Percentiles rank a stretch among this genome's conserved stretches.
Conservation (phyloP, 2,113 vertebrate species). For the Meriones unguiculatus region DNA sequence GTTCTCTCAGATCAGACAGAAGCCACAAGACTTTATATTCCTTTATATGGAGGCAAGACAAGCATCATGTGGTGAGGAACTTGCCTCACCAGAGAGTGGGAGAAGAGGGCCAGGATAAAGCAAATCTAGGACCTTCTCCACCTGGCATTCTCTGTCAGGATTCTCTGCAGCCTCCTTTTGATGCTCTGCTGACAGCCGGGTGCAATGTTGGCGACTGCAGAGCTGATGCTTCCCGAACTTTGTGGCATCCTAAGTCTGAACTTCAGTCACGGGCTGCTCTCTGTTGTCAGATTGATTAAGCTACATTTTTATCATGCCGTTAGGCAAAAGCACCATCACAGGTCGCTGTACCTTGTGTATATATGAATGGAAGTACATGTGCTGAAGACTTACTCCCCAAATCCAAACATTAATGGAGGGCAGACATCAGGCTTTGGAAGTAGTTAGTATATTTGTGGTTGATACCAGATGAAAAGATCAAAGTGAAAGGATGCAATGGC, state of each 20-base stretch:
- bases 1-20: not conserved
- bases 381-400: too few relatives aligned
- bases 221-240: not conserved
- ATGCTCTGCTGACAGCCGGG: not conserved
- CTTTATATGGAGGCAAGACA: not conserved
- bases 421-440: not conserved
- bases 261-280: not conserved
- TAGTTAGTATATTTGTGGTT: not conserved
- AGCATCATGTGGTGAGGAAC: not conserved
- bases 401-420: not conserved
- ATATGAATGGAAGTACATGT: not conserved
- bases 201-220: not conserved
- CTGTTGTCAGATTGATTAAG: not conserved
- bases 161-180: not conserved
- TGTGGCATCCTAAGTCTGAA: not conserved
- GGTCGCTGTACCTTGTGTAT: not conserved
- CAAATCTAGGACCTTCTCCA: not conserved
- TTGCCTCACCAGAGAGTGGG: not conserved
- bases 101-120: not conserved
- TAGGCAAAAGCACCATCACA: not conserved
- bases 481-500: too few relatives aligned
- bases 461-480: not conserved
- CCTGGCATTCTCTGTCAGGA: not conserved
- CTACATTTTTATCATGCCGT: not conserved
- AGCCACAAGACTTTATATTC: not conserved